Evolutionary conservation across 2,888 invertebrate genomes (phyloP).

Genomic region (Tetheella fluctuosa): DNA sequence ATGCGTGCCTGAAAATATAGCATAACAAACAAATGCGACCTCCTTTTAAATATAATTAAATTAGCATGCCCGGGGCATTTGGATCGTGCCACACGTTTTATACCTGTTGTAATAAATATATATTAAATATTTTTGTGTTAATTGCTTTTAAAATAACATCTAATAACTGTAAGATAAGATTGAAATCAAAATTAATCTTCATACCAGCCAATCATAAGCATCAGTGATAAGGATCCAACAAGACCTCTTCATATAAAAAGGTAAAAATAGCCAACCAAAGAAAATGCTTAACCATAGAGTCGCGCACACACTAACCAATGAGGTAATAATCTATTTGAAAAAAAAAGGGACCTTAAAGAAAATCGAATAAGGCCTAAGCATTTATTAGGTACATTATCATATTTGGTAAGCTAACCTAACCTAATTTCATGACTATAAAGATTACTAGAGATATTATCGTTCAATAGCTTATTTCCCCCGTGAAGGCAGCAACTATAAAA

Average conservation of each 20-base stretch:
- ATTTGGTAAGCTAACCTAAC: background rate
- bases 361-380: background rate
- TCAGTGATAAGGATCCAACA: no score
- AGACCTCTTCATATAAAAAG: no score
- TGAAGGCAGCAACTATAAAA: background rate
- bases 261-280: no score
- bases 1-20: background rate
- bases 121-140: background rate
- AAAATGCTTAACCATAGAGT: no score
- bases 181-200: background rate
- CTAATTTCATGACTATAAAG: background rate
- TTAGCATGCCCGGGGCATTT: background rate
- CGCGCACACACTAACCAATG: no score
- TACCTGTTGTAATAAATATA: background rate
- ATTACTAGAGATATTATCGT: background rate
- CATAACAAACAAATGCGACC: background rate
- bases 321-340: background rate
- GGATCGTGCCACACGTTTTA: background rate
- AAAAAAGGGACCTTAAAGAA: background rate
- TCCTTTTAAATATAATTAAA: background rate
- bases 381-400: background rate
- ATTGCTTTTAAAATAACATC: background rate
- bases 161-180: background rate
- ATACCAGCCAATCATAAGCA: no score
- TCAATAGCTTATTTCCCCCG: background rate